A percentile compares a stretch with the other conserved stretches of the same genome.
Evolutionary conservation across 2,888 invertebrate genomes (phyloP).

Genomic region (Drosophila antonietae): DNA sequence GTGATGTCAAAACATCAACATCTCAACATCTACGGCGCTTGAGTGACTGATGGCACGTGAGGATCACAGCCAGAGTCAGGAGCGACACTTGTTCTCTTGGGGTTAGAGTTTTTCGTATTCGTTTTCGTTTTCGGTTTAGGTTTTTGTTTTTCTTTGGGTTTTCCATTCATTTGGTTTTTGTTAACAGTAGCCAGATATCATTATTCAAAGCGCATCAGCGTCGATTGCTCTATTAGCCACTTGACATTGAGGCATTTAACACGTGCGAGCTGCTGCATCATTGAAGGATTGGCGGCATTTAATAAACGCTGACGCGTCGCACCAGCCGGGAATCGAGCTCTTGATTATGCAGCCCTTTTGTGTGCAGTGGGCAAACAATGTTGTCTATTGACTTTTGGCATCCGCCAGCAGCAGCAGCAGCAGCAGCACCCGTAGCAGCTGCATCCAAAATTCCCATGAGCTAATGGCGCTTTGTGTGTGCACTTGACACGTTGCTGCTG

Average conservation of each 20-base stretch:
- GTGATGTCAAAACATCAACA: constrained; percentile 78
- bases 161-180: constrained; percentile 19
- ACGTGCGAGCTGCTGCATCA: constrained; percentile 41
- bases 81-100: constrained; percentile 52
- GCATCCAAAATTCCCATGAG: constrained; percentile 43
- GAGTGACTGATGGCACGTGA: constrained; percentile 71
- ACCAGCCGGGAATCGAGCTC: constrained; percentile 34
- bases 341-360: constrained; percentile 24
- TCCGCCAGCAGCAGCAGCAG: constrained; percentile 5
- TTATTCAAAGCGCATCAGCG: constrained; percentile 55
- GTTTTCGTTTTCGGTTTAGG: not conserved
- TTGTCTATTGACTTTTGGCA: constrained; percentile 44
- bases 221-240: constrained; percentile 49
- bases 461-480: constrained; percentile 34
- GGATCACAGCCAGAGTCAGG: constrained; percentile 59
- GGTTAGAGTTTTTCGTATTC: constrained; percentile 17
- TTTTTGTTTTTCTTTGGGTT: constrained; percentile 14
- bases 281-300: constrained; percentile 68
- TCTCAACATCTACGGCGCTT: constrained; percentile 51
- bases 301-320: constrained; percentile 35
- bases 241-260: constrained; percentile 42
- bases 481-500: constrained; percentile 26
- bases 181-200: constrained; percentile 52
- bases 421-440: not conserved
- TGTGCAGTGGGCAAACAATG: constrained; percentile 47